Evolutionary conservation across 2,797 vertebrate genomes (phyloP), one percentile per base, ranked within the genome.

Genomic region (Pangasius larnaudii): DNA sequence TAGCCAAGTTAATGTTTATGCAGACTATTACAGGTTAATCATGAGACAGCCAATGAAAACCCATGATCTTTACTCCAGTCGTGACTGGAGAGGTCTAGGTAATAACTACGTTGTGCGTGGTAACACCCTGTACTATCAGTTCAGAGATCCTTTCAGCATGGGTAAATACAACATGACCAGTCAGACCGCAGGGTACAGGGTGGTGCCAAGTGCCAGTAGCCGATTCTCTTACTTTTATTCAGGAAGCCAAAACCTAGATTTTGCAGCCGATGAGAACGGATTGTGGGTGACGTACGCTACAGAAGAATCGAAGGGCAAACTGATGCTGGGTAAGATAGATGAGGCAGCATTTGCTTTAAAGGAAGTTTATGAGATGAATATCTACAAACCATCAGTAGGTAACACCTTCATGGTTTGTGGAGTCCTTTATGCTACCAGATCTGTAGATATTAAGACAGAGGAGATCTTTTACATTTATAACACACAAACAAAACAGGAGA

Each of bases 281-380:
- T 89, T 97, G 77, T 97, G 94, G 94, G 94, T 96, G 56, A 95
- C 95, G 24, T 96, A 95, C 36, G 91, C 94, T 16, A 95, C 95
- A 5, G 94, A 95, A 3, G 85, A 90, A 33, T 93, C 94, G 9
- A 90, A 83, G 0, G 96, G 96, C 2, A 95, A 92, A 27, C 85
- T 96, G 74, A 88, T 95, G 51, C 88, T 97, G 22, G 95, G 94
- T 86, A 95, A 91, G 89, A 94, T 95, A 56, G 88, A 95, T 0
- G 93, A 95, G 80, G 30, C 51, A 0, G 92, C 93, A 13, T 95
- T 96, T 85, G 92, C 91, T 11, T 24, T 95, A 58, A 92, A 92
- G 87, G 91, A 94, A 30, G 91, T 93, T 88, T 94, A 92, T 93
- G 61, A 90, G 85, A 95, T 94, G 30, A 93, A 88, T 42, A 24